phyloP scores from a whole-genome alignment of 2,888 invertebrate species.

The Dastarcus helophoroides region DNA sequence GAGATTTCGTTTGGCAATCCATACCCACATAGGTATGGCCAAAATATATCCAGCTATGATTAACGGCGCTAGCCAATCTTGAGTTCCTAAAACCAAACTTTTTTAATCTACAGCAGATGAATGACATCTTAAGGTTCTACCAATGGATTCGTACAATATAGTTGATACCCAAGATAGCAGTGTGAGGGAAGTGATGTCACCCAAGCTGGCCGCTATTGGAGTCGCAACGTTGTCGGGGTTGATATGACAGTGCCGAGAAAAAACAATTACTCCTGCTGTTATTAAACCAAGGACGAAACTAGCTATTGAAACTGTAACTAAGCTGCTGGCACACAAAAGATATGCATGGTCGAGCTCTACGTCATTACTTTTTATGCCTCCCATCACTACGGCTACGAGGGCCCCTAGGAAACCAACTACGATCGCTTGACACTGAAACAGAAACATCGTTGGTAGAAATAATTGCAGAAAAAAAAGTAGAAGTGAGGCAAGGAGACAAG shows the following conservation, averaged over 20 bases:
- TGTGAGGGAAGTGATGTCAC: slow-evolving; percentile 62
- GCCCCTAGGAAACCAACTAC: slow-evolving; percentile 63
- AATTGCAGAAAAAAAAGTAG: too few relatives aligned
- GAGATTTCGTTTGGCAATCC: slow-evolving; percentile 56
- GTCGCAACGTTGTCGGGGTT: slow-evolving; percentile 75
- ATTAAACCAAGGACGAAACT: slow-evolving; percentile 59
- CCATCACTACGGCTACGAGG: slow-evolving; percentile 56
- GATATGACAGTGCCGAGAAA: slow-evolving; percentile 55
- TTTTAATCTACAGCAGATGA: not conserved
- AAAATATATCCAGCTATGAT: slow-evolving; percentile 51
- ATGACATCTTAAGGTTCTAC: slow-evolving; percentile 27
- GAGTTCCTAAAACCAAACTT: slow-evolving; percentile 31
- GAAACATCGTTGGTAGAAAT: too few relatives aligned
- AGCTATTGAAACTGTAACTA: slow-evolving; percentile 65
- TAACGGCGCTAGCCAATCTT: slow-evolving; percentile 53
- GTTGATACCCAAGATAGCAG: slow-evolving; percentile 48
- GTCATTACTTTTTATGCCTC: slow-evolving; percentile 50
- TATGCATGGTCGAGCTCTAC: slow-evolving; percentile 56
- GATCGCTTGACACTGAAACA: slow-evolving; percentile 52
- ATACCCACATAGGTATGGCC: slow-evolving; percentile 62
- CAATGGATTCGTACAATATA: slow-evolving; percentile 45
- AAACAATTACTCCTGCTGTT: slow-evolving; percentile 60
- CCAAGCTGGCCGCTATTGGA: slow-evolving; percentile 69
- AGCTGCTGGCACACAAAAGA: slow-evolving; percentile 60
- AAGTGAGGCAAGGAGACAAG: too few relatives aligned